phyloP scores from a whole-genome alignment of 2,113 vertebrate species.

The Prolemur simus region DNA sequence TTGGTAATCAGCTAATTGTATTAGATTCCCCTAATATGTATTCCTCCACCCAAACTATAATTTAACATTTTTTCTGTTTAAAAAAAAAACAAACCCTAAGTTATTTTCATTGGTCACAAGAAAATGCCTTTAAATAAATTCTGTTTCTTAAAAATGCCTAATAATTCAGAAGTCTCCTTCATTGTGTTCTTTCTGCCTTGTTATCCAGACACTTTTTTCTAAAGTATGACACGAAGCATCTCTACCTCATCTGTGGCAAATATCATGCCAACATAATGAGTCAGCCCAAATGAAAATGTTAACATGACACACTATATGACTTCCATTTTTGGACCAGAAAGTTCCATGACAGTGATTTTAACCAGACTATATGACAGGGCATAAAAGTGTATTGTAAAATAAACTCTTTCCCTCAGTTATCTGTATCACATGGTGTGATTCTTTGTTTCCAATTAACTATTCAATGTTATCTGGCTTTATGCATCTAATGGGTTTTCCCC shows the following conservation, averaged over 20 bases:
- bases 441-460: constrained; percentile 33
- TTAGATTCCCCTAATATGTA: background rate
- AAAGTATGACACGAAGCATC: background rate
- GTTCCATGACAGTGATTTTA: constrained; percentile 35
- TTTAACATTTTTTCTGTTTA: background rate
- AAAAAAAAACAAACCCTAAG: background rate
- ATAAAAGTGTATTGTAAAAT: constrained; percentile 30
- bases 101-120: background rate
- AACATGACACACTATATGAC: background rate
- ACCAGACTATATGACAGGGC: constrained; percentile 20
- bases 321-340: constrained; percentile 41
- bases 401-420: background rate
- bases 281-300: background rate
- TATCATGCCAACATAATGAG: background rate
- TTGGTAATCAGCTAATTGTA: background rate
- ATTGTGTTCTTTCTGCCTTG: background rate
- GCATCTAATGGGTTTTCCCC: constrained; percentile 35
- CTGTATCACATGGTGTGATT: background rate
- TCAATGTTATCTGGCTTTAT: constrained; percentile 31
- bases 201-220: background rate
- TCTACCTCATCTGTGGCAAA: background rate
- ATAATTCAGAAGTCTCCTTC: background rate
- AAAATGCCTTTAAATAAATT: constrained; percentile 33
- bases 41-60: background rate
- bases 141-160: background rate